phyloP scores from a whole-genome alignment of 2,797 vertebrate genomes.

The Dermochelys coriacea region DNA sequence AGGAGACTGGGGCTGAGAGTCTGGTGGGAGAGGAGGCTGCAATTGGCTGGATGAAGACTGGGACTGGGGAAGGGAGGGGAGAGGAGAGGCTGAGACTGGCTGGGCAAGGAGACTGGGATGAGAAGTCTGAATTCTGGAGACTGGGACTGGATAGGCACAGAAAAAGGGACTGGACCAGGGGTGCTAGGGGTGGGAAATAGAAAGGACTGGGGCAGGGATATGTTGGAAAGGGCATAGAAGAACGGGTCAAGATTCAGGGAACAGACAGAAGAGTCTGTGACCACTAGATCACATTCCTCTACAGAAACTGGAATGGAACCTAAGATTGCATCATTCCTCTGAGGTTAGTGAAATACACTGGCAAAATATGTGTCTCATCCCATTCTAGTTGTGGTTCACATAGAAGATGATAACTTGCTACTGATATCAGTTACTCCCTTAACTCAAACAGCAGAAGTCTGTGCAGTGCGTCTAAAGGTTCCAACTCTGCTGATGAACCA shows the following conservation, averaged over 20 bases:
- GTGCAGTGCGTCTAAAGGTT: not conserved
- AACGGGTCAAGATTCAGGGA: not conserved
- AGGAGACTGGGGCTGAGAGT: not conserved
- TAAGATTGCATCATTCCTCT: not conserved
- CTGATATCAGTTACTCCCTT: not conserved
- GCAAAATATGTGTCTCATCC: not conserved
- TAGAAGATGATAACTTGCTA: not conserved
- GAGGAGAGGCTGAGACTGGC: not conserved
- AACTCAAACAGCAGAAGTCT: not conserved
- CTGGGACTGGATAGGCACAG: not conserved
- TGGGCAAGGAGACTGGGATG: no score
- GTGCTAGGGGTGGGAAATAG: not conserved
- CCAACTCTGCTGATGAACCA: not conserved
- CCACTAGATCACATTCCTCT: not conserved
- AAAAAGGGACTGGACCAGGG: not conserved
- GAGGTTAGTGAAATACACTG: not conserved
- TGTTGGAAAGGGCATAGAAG: not conserved
- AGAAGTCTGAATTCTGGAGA: no score
- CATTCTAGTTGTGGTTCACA: not conserved
- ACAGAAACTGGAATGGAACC: not conserved
- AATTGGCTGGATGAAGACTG: no score
- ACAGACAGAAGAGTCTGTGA: not conserved
- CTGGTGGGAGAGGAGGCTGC: not conserved
- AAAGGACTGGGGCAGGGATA: not conserved
- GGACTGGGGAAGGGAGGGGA: not conserved